Conservation (phyloP, 2,888 invertebrate species). For the Cantharis nigra region DNA sequence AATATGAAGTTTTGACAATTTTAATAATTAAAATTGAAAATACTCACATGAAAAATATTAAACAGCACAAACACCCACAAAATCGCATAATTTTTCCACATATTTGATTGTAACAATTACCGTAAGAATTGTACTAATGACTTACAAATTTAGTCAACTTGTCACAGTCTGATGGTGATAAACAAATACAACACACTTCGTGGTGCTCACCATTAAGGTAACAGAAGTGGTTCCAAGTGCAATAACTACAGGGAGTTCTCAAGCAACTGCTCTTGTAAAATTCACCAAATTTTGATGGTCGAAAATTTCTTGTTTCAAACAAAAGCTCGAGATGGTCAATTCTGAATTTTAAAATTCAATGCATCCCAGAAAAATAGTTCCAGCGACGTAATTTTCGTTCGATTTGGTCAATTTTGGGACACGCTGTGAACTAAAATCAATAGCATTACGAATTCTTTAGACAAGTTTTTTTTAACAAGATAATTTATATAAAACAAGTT, state of each 20-base stretch:
- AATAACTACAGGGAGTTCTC: not conserved
- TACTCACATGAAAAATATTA: not conserved
- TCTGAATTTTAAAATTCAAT: not conserved
- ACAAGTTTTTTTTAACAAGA: constrained; percentile 18
- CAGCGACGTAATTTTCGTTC: not conserved
- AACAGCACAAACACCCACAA: not conserved
- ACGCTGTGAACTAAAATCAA: not conserved
- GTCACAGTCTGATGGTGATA: constrained; percentile 6
- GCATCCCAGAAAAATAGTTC: not conserved
- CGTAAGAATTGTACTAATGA: not conserved
- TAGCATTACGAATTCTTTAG: constrained; percentile 11
- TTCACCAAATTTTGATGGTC: not conserved
- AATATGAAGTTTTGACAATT: not conserved
- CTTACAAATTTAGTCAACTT: not conserved
- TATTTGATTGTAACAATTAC: not conserved
- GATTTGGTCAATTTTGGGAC: not conserved
- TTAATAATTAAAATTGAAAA: not conserved
- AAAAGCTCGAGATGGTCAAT: not conserved
- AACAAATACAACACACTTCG: constrained; percentile 17
- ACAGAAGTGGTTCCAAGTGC: constrained; percentile 16
- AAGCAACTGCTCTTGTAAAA: not conserved
- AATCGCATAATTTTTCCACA: not conserved
- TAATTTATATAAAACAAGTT: constrained; percentile 18
- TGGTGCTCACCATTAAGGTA: constrained; percentile 8
- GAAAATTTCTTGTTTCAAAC: not conserved